Evolutionary conservation across 1,140 invertebrate genomes (phyloP).

Genomic region (Hycleus phaleratus): DNA sequence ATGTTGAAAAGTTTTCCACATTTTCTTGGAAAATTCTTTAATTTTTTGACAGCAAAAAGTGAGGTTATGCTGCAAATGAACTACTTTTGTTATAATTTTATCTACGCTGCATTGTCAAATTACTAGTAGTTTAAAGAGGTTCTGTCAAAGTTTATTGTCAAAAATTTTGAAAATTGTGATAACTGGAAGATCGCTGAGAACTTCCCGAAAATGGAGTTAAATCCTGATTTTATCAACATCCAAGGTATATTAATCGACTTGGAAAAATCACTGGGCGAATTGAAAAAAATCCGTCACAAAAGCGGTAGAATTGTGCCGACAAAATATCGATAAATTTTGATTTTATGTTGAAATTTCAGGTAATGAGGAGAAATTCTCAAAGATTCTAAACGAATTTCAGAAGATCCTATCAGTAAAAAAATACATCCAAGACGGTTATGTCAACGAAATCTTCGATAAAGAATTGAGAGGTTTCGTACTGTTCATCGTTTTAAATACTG

Average conservation of each 20-base stretch:
- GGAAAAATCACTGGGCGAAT: slow-evolving; percentile 24
- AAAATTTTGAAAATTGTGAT: too few species aligned
- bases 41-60: too few species aligned
- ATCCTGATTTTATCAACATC: slow-evolving; percentile 28
- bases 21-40: background rate
- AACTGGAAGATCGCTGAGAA: background rate
- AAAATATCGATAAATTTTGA: slow-evolving; percentile 1
- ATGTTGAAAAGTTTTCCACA: slow-evolving; percentile 11
- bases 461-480: slow-evolving; percentile 26
- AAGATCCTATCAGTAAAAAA: slow-evolving; percentile 22
- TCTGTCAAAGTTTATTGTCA: too few species aligned
- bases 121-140: too few species aligned
- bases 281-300: slow-evolving; percentile 30
- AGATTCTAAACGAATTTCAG: slow-evolving; percentile 23
- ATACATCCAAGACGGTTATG: slow-evolving; percentile 18
- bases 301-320: slow-evolving; percentile 23
- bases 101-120: too few species aligned
- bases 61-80: too few species aligned
- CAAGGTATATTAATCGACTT: slow-evolving; percentile 29
- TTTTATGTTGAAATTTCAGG: slow-evolving; percentile 22
- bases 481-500: slow-evolving; percentile 33
- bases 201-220: slow-evolving; percentile 27
- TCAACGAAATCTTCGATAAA: slow-evolving; percentile 8
- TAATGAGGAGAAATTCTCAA: slow-evolving; percentile 29
- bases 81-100: too few species aligned